phyloP scores from a whole-genome alignment of 2,888 invertebrate species.

The Stenolophus ochropezus region DNA sequence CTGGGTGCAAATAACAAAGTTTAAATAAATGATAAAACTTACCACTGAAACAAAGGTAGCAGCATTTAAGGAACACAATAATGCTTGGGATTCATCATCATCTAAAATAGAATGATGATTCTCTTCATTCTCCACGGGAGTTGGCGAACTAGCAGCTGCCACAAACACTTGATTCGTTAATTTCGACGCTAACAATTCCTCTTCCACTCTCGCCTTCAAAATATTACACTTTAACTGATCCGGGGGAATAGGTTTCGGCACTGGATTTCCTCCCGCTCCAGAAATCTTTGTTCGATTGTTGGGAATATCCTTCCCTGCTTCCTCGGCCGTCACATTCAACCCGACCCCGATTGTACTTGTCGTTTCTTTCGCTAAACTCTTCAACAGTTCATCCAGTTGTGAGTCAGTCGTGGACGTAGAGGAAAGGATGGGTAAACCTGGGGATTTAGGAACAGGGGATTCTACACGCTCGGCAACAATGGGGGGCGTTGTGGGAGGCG shows the following conservation, averaged over 20 bases:
- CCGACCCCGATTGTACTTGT: conserved; percentile 72
- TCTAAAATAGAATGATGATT: conserved; percentile 66
- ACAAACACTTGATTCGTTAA: conserved; percentile 78
- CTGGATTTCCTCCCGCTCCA: conserved; percentile 71
- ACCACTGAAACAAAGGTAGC: conserved; percentile 87
- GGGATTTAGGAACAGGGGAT: conserved; percentile 57
- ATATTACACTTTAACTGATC: conserved; percentile 96
- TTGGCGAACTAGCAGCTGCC: conserved; percentile 67
- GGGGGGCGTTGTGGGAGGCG: conserved; percentile 58
- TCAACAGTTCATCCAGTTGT: conserved; percentile 84
- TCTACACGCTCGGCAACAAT: conserved; percentile 58
- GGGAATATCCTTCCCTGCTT: conserved; percentile 76
- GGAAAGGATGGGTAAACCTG: conserved; percentile 62
- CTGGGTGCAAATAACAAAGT: too few species aligned
- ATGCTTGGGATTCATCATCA: conserved; percentile 67
- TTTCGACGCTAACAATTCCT: conserved; percentile 74
- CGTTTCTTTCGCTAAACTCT: conserved; percentile 75
- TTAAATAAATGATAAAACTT: too few species aligned
- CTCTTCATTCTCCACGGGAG: conserved; percentile 68
- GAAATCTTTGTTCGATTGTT: conserved; percentile 79
- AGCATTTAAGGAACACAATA: conserved; percentile 75
- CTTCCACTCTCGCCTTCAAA: conserved; percentile 86
- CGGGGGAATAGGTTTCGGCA: conserved; percentile 83
- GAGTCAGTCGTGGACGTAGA: conserved; percentile 72
- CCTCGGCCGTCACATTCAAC: conserved; percentile 79